Evolutionary conservation across 2,888 invertebrate species (phyloP), one percentile per base, ranked within the genome.

Genomic region (Drosophila percnosoma): DNA sequence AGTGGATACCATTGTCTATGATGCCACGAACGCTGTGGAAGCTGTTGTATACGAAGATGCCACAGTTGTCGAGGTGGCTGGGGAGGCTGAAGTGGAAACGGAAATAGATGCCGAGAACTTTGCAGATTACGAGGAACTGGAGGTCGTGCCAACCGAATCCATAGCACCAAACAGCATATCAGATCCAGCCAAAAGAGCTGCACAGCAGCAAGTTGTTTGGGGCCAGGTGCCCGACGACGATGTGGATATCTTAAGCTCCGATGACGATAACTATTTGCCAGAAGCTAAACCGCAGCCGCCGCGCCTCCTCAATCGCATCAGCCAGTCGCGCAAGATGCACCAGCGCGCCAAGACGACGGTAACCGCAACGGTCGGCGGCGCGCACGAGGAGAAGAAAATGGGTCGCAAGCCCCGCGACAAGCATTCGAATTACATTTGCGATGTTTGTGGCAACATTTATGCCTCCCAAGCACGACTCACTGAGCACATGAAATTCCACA

Each of bases 391-490:
- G 18, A 88, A 78, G 48, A 88, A 83, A 61, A 59, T 73, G 54
- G 83, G 90, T 4, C 77, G 89, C 24, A 88, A 81, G 38, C 83
- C 89, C 2, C 73, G 72, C 1, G 79, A 83, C n/a, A 92, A 91
- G 57, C 84, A 86, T 29, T 78, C 79, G 18, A 83, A 86, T 2
- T 91, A 86, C 45, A 92, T 93, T 18, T 93, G 93, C 65, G 92
- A 93, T 71, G 91, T 93, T 15, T 93, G 93, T 61, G 93, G 92
- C 0, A 93, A 93, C 63, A 87, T 90, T 24, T 93, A 93, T 75
- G 91, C 91, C 5, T 90, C 91, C 4, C 91, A 92, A 74, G 92
- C 92, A 0, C 91, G 92, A 4, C 86, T 93, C 0, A 93, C 92
- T 38, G 91, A 91, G 58, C 93, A 93, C 64, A 92, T 93, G 82